phyloP scores from a whole-genome alignment of 2,113 vertebrate species.

The Pogona vitticeps region DNA sequence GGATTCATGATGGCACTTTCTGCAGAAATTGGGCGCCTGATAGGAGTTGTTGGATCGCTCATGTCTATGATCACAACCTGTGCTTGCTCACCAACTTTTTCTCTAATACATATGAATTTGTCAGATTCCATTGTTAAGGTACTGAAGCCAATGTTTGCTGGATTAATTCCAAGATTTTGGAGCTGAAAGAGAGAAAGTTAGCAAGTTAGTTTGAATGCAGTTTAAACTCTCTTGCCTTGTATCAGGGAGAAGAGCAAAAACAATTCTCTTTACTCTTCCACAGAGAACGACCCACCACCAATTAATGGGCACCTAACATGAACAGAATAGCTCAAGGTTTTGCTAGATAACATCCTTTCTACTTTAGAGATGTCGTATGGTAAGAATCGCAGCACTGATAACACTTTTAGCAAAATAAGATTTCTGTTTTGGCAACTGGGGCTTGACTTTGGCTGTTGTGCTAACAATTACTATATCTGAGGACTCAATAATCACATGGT shows the following conservation, averaged over 20 bases:
- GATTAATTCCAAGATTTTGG: constrained; percentile 92
- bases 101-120: constrained; percentile 91
- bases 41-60: constrained; percentile 84
- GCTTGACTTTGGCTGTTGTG: too few relatives aligned
- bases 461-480: too few relatives aligned
- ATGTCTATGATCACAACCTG: constrained; percentile 91
- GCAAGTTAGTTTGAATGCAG: background rate
- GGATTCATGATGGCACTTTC: constrained; percentile 96
- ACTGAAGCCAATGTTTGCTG: constrained; percentile 91
- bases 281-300: background rate
- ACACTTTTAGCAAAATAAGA: too few relatives aligned
- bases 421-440: too few relatives aligned
- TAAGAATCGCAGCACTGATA: too few relatives aligned
- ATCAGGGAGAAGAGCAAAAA: background rate
- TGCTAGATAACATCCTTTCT: background rate
- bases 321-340: background rate
- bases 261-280: background rate
- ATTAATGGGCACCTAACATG: background rate
- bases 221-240: background rate
- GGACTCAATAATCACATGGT: too few relatives aligned
- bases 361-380: background rate
- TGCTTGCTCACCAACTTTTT: constrained; percentile 91
- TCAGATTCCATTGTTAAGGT: constrained; percentile 95
- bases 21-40: constrained; percentile 89
- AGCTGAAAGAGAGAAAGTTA: constrained; percentile 74